A percentile compares a stretch with the other conserved stretches of the same genome.
These are phyloP conservation scores for Acrossocheilus wenchowensis DNA, from an alignment of 2,797 vertebrate species.

Conservation along the genomic window DNA sequence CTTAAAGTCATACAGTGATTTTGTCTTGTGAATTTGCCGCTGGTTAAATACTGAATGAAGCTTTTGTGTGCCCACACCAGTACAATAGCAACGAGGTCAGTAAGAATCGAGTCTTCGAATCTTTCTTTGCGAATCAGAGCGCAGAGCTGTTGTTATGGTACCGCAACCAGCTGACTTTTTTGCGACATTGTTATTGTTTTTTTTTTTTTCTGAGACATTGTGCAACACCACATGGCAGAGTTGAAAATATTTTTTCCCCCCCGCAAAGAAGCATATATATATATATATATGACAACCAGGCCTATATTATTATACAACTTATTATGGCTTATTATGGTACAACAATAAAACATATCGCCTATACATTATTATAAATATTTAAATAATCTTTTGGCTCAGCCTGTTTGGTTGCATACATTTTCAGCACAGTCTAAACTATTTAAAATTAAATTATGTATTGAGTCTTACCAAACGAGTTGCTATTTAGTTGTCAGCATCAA, in stretches of 20 bases:
- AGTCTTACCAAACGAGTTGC: not conserved
- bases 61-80: conserved; percentile 50
- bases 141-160: not conserved
- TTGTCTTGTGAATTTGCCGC: not conserved
- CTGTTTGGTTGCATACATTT: not conserved
- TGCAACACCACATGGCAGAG: not conserved
- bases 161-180: not conserved
- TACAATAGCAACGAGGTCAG: conserved; percentile 45
- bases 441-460: not conserved
- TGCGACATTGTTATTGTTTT: not conserved
- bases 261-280: not conserved
- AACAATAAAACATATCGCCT: not conserved
- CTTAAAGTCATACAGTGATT: not conserved
- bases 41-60: conserved; percentile 15
- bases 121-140: conserved; percentile 9
- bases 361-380: not conserved
- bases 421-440: not conserved
- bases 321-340: not conserved
- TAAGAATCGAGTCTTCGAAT: conserved; percentile 21
- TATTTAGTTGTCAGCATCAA: not conserved
- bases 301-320: not conserved
- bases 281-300: not conserved
- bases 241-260: not conserved
- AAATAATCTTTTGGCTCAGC: not conserved
- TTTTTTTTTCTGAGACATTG: not conserved